Evolutionary conservation across 2,113 vertebrate genomes (phyloP).

Genomic region (Coptodon bakossiorum): DNA sequence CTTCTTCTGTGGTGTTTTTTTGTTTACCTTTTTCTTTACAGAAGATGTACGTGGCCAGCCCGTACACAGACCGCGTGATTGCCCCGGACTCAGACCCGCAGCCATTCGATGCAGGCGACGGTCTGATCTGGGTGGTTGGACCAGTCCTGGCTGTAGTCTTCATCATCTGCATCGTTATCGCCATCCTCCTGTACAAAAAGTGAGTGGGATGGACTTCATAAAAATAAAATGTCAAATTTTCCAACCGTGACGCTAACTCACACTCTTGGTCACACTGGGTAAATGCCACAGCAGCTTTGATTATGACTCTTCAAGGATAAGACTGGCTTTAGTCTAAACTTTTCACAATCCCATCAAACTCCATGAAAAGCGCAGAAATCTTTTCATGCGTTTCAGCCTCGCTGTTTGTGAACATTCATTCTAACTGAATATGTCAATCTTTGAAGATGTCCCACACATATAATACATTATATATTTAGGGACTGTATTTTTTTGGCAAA

Average conservation of each 20-base stretch:
- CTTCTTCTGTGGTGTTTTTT: not conserved
- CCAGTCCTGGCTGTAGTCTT: constrained; percentile 95
- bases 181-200: constrained; percentile 98
- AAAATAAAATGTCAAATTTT: not conserved
- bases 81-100: constrained; percentile 90
- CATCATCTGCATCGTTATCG: constrained; percentile 98
- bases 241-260: not conserved
- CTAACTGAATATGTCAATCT: not conserved
- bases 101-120: constrained; percentile 89
- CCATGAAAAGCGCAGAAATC: not conserved
- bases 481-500: not conserved
- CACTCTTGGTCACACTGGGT: not conserved
- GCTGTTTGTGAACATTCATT: not conserved
- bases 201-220: constrained; percentile 63
- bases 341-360: not conserved
- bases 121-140: constrained; percentile 97
- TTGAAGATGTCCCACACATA: not conserved
- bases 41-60: constrained; percentile 93
- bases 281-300: constrained; percentile 23
- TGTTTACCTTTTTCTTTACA: not conserved
- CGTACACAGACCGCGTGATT: constrained; percentile 89
- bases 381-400: not conserved
- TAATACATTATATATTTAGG: not conserved
- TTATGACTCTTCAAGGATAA: not conserved
- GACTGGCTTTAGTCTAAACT: not conserved